phyloP scores from a whole-genome alignment of 2,888 invertebrate genomes.

The Anodontia alba region DNA sequence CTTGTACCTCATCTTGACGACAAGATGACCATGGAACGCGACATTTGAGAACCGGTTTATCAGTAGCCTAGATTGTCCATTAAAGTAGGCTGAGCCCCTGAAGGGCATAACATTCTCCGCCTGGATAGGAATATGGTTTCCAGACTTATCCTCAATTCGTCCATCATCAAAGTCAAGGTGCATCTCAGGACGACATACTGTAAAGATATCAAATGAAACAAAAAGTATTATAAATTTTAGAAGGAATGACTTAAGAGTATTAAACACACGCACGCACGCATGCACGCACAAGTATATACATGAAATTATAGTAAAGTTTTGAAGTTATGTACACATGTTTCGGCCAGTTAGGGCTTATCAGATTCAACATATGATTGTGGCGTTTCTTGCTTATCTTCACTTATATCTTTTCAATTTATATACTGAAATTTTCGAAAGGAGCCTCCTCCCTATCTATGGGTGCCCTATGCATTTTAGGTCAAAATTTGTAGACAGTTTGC shows the following conservation, averaged over 20 bases:
- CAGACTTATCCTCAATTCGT: conserved; percentile 59
- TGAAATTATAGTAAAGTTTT: too few relatives aligned
- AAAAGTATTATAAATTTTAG: neutral
- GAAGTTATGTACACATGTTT: too few relatives aligned
- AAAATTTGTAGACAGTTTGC: too few relatives aligned
- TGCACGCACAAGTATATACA: neutral
- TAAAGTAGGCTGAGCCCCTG: conserved; percentile 68
- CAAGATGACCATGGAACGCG: conserved; percentile 65
- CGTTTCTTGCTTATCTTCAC: too few relatives aligned
- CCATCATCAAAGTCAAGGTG: conserved; percentile 66
- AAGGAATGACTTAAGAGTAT: neutral
- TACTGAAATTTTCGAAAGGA: too few relatives aligned
- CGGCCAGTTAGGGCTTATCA: too few relatives aligned
- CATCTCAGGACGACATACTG: conserved; percentile 71
- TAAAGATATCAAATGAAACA: neutral
- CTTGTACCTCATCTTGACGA: conserved; percentile 67
- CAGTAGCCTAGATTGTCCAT: conserved; percentile 69
- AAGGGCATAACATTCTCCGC: conserved; percentile 67
- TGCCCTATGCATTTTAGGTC: too few relatives aligned
- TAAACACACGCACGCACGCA: too few relatives aligned
- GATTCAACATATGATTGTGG: too few relatives aligned
- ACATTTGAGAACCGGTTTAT: conserved; percentile 75
- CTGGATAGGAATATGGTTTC: conserved; percentile 56
- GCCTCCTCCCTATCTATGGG: too few relatives aligned
- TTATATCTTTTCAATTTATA: too few relatives aligned